A percentile compares a stretch with the other conserved stretches of the same genome.
Conservation (phyloP, 1,140 invertebrate species). For the Cydia fagiglandana region DNA sequence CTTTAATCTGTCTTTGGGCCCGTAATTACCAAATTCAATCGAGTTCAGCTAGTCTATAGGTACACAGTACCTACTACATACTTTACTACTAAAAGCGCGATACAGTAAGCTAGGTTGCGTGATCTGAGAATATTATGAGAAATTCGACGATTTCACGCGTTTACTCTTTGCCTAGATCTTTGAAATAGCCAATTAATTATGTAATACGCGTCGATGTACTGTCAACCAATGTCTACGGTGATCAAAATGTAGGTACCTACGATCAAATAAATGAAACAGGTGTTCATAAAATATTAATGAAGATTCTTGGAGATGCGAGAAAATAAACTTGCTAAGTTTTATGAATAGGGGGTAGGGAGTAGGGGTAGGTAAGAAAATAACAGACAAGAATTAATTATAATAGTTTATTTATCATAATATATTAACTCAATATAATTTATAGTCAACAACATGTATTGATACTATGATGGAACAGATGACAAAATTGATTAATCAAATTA, state of each 20-base stretch:
- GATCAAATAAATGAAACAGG: not conserved
- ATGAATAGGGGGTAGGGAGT: not conserved
- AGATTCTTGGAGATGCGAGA: not conserved
- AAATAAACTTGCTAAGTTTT: not conserved
- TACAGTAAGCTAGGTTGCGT: no score
- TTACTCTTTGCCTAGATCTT: not conserved
- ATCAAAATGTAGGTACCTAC: not conserved
- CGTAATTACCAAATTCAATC: no score
- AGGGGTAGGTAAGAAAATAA: not conserved
- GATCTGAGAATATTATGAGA: no score
- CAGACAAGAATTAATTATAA: not conserved
- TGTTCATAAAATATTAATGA: not conserved
- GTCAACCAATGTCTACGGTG: not conserved
- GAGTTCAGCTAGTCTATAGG: no score
- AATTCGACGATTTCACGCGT: not conserved
- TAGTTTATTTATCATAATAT: not conserved
- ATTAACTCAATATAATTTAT: not conserved
- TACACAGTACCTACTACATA: no score
- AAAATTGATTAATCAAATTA: not conserved
- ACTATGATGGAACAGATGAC: not conserved
- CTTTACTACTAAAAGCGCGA: no score
- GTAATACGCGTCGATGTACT: not conserved
- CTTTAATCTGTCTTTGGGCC: no score
- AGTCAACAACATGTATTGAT: not conserved
- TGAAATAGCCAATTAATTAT: constrained; percentile 7